These are phyloP conservation scores for Spermophilus dauricus DNA, from an alignment of 2,113 vertebrate species.

Conservation along the genomic window DNA sequence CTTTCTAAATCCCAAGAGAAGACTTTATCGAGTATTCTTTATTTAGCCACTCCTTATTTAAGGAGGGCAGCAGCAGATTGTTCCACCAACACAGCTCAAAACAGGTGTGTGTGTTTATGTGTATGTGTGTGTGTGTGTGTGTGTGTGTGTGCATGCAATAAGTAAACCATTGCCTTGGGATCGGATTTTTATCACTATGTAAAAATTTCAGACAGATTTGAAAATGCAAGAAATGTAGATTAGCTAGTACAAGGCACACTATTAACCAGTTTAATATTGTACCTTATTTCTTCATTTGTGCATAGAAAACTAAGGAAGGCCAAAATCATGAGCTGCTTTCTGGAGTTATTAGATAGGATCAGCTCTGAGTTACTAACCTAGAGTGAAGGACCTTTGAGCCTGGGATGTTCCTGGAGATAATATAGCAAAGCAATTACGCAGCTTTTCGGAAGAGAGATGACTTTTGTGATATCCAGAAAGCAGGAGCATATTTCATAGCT, in stretches of 20 bases:
- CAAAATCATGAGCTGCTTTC: neutral
- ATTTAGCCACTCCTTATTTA: neutral
- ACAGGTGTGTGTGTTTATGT: neutral
- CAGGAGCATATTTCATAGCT: neutral
- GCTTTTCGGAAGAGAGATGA: neutral
- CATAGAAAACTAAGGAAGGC: neutral
- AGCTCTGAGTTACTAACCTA: neutral
- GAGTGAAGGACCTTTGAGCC: neutral
- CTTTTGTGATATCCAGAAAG: neutral
- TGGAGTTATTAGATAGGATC: neutral
- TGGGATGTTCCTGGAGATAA: constrained; percentile 2
- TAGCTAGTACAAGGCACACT: neutral
- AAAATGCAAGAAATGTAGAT: neutral
- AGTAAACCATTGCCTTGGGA: neutral
- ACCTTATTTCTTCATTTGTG: neutral
- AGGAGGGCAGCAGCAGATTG: neutral
- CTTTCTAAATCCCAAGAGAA: neutral
- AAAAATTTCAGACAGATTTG: neutral
- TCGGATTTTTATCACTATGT: neutral
- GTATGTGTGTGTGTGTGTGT: neutral
- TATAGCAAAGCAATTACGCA: neutral
- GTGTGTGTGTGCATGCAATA: neutral
- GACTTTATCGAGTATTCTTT: neutral
- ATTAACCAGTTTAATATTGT: neutral
- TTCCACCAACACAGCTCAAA: neutral